These are phyloP conservation scores for Camelus bactrianus DNA, from an alignment of 2,113 vertebrate species.

Conservation along the genomic window DNA sequence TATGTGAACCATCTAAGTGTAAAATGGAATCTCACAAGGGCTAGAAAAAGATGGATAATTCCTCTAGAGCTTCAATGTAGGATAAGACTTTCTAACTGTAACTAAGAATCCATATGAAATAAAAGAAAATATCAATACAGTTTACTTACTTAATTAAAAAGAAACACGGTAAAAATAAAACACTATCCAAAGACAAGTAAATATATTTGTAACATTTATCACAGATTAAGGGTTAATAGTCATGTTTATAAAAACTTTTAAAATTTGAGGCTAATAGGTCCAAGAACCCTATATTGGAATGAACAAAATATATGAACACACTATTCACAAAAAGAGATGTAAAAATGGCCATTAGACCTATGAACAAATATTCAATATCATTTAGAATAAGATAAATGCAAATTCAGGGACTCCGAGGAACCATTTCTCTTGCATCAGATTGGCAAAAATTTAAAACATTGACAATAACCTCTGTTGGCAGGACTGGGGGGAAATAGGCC, in stretches of 20 bases:
- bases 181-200: neutral
- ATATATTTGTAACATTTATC: neutral
- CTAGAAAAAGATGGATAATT: neutral
- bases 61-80: neutral
- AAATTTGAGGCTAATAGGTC: neutral
- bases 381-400: neutral
- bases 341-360: neutral
- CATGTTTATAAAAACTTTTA: neutral
- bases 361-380: neutral
- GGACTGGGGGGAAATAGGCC: neutral
- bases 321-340: neutral
- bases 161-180: neutral
- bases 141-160: neutral
- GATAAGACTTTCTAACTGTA: neutral
- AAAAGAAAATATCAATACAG: neutral
- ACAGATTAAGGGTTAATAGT: neutral
- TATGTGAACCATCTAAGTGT: neutral
- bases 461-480: neutral
- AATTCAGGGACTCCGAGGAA: neutral
- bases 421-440: neutral
- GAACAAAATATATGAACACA: neutral
- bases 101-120: neutral
- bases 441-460: neutral
- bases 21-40: neutral
- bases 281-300: neutral